Conservation (phyloP, 2,113 vertebrate species). For the Diphyllodes magnificus region DNA sequence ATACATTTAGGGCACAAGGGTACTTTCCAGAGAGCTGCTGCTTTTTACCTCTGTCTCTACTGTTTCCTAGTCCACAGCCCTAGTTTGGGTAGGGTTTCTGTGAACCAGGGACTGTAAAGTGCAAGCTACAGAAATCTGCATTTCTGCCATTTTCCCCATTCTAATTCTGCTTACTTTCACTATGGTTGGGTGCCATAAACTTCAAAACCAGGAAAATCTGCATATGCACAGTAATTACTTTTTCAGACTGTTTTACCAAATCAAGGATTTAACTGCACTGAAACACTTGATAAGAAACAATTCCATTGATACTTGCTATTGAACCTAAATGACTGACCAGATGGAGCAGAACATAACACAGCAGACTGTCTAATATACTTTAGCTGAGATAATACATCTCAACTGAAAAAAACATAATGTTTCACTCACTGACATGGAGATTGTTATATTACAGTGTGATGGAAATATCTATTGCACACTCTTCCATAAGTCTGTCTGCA, state of each 20-base stretch:
- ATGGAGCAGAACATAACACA: conserved; percentile 55
- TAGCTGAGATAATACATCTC: conserved; percentile 65
- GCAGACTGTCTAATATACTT: conserved; percentile 47
- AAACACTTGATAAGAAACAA: conserved; percentile 52
- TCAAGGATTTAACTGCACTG: conserved; percentile 17
- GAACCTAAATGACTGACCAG: conserved; percentile 52
- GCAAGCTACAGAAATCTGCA: neutral
- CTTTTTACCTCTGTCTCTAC: neutral
- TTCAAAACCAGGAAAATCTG: neutral
- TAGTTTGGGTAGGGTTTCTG: neutral
- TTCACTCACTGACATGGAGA: conserved; percentile 41
- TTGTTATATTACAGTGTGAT: conserved; percentile 43
- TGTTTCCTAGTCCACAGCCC: neutral
- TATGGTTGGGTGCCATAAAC: conserved; percentile 29
- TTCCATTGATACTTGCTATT: conserved; percentile 53
- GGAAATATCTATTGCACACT: conserved; percentile 55
- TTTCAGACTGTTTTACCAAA: conserved; percentile 44
- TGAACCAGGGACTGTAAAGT: neutral
- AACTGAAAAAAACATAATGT: conserved; percentile 23
- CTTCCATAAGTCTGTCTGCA: conserved; percentile 39
- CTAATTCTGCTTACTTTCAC: conserved; percentile 16
- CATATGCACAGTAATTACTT: conserved; percentile 18
- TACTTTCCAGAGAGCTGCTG: neutral
- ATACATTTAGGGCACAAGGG: neutral
- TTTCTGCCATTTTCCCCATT: neutral